Conservation (phyloP, 37 sponge, comb jelly and placozoan species). For the Chondrilla cf. caribensis region DNA sequence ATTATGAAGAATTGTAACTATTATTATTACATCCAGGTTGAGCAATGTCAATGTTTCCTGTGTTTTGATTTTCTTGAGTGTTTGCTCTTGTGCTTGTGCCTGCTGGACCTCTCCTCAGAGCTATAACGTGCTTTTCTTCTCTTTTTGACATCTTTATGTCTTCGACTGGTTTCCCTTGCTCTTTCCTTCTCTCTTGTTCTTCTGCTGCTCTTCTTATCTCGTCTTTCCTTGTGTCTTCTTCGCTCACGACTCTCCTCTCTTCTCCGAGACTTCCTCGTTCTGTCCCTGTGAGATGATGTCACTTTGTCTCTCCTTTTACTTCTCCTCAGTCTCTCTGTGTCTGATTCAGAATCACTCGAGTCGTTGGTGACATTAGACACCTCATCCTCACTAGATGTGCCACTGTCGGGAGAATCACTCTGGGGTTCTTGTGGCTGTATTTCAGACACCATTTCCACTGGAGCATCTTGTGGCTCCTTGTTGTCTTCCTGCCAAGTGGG, state of each 20-base stretch:
- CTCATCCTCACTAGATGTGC: too few relatives aligned
- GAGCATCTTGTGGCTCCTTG: neutral
- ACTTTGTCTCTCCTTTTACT: neutral
- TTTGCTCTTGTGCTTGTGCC: conserved; percentile 4
- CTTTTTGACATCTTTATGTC: neutral
- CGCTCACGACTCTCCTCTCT: neutral
- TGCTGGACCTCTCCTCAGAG: too few relatives aligned
- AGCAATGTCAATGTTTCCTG: neutral
- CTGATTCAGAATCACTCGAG: too few relatives aligned
- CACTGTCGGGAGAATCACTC: too few relatives aligned
- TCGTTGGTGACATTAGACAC: too few relatives aligned
- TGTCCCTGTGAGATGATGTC: neutral
- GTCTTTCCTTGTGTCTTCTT: neutral
- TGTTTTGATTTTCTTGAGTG: neutral
- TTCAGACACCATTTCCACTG: neutral
- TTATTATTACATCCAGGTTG: too few relatives aligned
- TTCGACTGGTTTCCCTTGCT: neutral
- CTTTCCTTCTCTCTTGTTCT: neutral
- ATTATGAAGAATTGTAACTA: too few relatives aligned
- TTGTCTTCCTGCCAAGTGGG: neutral
- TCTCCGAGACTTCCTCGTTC: neutral
- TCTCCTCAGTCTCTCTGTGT: neutral
- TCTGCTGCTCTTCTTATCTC: neutral
- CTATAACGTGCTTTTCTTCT: too few relatives aligned
- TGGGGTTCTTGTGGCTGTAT: neutral